Conservation (phyloP, 2,797 vertebrate species). For the Scleropages formosus region DNA sequence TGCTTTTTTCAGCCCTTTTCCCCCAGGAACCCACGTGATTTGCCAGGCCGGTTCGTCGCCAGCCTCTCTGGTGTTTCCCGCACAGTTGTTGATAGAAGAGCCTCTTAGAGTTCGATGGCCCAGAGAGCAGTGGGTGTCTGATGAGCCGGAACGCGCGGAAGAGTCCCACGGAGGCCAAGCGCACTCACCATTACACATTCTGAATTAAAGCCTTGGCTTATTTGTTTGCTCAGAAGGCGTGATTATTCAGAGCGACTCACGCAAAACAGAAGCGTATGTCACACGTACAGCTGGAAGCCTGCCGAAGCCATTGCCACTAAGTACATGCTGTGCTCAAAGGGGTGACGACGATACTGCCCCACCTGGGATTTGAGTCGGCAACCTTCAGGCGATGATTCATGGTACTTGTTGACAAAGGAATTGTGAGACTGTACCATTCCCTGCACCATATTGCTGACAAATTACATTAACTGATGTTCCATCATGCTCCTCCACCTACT, state of each 20-base stretch:
- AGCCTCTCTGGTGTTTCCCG: background rate
- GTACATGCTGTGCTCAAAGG: background rate
- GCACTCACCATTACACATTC: constrained; percentile 1
- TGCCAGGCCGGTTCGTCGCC: background rate
- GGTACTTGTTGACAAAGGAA: background rate
- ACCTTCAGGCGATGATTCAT: constrained; percentile 7
- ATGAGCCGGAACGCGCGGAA: constrained; percentile 12
- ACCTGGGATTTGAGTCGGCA: constrained; percentile 8
- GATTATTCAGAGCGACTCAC: background rate
- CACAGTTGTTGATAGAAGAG: background rate
- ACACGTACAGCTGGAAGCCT: background rate
- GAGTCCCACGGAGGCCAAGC: background rate
- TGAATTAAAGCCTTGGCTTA: constrained; percentile 7
- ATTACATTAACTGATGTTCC: constrained; percentile 11
- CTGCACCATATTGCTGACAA: constrained; percentile 1
- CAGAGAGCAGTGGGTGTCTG: constrained; percentile 8
- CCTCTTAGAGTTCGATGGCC: constrained; percentile 21
- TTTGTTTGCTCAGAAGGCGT: constrained; percentile 7
- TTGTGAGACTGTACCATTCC: constrained; percentile 6
- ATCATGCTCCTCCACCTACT: background rate
- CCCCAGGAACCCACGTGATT: background rate
- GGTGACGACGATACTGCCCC: background rate
- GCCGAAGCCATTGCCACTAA: background rate
- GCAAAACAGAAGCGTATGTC: background rate
- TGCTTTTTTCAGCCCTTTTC: background rate